Percentiles rank a stretch among this genome's conserved stretches.
phyloP scores from a whole-genome alignment of 1,140 invertebrate species.

The Colletes latitarsis region DNA sequence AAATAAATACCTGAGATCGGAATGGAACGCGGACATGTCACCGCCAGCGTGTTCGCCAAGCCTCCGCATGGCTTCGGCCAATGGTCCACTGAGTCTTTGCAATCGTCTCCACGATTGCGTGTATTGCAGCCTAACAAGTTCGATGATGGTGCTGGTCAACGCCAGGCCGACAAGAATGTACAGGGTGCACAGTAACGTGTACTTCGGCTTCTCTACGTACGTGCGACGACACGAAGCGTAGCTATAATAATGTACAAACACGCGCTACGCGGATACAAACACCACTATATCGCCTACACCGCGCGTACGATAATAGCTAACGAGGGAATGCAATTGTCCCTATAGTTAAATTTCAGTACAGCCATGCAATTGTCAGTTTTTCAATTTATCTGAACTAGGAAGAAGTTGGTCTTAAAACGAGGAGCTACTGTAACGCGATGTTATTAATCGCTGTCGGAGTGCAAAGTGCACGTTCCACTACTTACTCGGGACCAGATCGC shows the following conservation, averaged over 20 bases:
- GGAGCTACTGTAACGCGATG: too few relatives aligned
- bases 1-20: slow-evolving; percentile 82
- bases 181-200: slow-evolving; percentile 93
- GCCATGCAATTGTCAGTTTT: too few relatives aligned
- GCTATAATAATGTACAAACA: slow-evolving; percentile 33
- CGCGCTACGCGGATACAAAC: slow-evolving; percentile 10
- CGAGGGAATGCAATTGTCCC: too few relatives aligned
- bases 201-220: slow-evolving; percentile 88
- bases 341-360: background rate
- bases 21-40: slow-evolving; percentile 86
- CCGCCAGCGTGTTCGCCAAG: slow-evolving; percentile 88
- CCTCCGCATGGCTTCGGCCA: slow-evolving; percentile 88
- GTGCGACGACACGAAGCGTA: slow-evolving; percentile 29
- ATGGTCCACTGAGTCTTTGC: slow-evolving; percentile 88
- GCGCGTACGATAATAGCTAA: background rate
- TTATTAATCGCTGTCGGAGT: background rate
- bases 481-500: slow-evolving; percentile 94
- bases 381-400: too few relatives aligned
- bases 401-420: too few relatives aligned
- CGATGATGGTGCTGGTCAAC: slow-evolving; percentile 96
- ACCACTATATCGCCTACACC: background rate
- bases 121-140: slow-evolving; percentile 92
- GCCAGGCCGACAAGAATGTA: slow-evolving; percentile 97
- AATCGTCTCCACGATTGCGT: slow-evolving; percentile 91
- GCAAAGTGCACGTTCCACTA: slow-evolving; percentile 34